Evolutionary conservation across 2,888 invertebrate species (phyloP), one percentile per base, ranked within the genome.

Genomic region (Acrobasis repandana): DNA sequence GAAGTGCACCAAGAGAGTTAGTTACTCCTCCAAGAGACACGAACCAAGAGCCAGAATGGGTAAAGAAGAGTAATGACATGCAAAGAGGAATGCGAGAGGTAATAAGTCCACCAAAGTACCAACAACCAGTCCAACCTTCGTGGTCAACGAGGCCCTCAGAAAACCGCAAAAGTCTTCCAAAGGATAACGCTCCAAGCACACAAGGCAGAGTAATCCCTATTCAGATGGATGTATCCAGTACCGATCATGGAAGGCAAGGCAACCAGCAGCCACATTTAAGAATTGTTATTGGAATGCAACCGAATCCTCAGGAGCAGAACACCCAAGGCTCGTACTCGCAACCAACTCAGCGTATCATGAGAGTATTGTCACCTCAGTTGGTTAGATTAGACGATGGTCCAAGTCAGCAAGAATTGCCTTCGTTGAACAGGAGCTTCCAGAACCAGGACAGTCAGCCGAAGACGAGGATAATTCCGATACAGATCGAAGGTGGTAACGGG

Each of bases 141-240:
- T 93, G 92, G 92, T 93, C 89, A 2, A 92, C 90, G 1, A 73
- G 79, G 36, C 92, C 89, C 34, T 92, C 90, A 38, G 91, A 91
- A 52, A 92, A 91, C 63, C 81, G 92, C 33, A 90, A 85, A 67
- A 90, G 91, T 68, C 71, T 92, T 66, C 88, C 92, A 9, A 80
- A 85, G 67, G 91, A 92, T 50, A 82, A 70, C 51, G 75, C 67
- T 11, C 78, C 82, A 2, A 77, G 68, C 58, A 77, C 81, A 63
- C 76, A 77, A 33, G 90, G 93, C 56, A 83, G 94, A 66, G 88
- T 95, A 57, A 94, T 95, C 72, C 95, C 96, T 0, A 93, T 96
- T 63, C 94, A 95, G 75, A 92, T 95, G 76, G 95, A 95, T 77
- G 93, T 87, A 0, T 80, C 86, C 0, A 83, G 79, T 60, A 83